phyloP scores from a whole-genome alignment of 2,888 invertebrate species.

The Sesamia inferens region DNA sequence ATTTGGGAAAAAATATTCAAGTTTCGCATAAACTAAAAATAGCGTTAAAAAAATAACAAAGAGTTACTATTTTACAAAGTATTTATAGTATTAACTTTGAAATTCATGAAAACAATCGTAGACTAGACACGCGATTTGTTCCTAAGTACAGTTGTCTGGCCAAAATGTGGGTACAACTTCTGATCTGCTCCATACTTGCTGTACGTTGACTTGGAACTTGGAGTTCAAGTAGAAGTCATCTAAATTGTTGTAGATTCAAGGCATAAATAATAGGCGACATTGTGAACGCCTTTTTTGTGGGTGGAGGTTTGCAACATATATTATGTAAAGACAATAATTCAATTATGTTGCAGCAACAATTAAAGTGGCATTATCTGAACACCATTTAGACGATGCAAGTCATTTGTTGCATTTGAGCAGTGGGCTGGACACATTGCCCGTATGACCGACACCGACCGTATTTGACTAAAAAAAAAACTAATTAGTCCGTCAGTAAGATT shows the following conservation, averaged over 20 bases:
- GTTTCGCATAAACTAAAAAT: too few species aligned
- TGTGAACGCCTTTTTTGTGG: neutral
- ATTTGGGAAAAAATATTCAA: too few species aligned
- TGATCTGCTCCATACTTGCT: conserved; percentile 14
- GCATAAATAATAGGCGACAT: neutral
- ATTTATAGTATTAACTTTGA: neutral
- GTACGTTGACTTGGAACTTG: conserved; percentile 42
- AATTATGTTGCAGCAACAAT: too few species aligned
- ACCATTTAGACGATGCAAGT: too few species aligned
- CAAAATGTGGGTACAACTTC: conserved; percentile 23
- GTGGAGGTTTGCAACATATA: neutral
- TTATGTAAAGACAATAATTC: too few species aligned
- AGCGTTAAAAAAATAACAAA: too few species aligned
- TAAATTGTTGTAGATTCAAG: neutral
- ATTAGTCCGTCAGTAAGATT: too few species aligned
- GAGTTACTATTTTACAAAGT: neutral
- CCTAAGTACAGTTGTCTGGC: conserved; percentile 9
- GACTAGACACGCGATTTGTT: conserved; percentile 1
- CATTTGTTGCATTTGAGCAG: too few species aligned
- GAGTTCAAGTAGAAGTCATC: conserved; percentile 9
- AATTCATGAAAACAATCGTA: neutral
- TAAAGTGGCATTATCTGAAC: too few species aligned
- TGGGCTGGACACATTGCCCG: too few species aligned
- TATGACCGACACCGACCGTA: too few species aligned
- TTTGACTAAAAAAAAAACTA: too few species aligned